phyloP scores from a whole-genome alignment of 2,888 invertebrate species.

The Hedya salicella region DNA sequence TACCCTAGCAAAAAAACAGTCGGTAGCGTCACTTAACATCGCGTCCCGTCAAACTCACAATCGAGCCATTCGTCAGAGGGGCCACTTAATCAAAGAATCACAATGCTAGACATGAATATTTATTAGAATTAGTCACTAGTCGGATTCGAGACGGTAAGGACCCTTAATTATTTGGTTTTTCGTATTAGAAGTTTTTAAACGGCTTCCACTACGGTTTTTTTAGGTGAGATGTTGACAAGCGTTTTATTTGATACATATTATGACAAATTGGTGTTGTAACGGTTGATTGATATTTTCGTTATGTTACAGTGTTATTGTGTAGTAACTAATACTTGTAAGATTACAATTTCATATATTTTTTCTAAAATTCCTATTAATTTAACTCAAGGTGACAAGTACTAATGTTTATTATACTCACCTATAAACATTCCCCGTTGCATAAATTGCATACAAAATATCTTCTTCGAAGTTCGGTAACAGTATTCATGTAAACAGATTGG shows the following conservation, averaged over 20 bases:
- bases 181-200: conserved; percentile 18
- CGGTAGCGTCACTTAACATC: conserved; percentile 33
- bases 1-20: conserved; percentile 28
- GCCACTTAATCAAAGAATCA: conserved; percentile 50
- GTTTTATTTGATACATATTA: conserved; percentile 18
- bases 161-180: conserved; percentile 40
- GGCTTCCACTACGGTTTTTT: background rate
- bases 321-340: no score
- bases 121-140: conserved; percentile 46
- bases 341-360: no score
- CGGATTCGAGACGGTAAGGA: conserved; percentile 39
- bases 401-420: background rate
- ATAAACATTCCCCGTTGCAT: background rate
- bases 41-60: conserved; percentile 24
- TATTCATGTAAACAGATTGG: conserved; percentile 65
- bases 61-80: conserved; percentile 27
- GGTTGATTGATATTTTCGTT: background rate
- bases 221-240: conserved; percentile 5
- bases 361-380: no score
- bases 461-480: conserved; percentile 17
- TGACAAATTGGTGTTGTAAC: conserved; percentile 17
- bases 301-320: background rate
- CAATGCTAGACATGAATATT: conserved; percentile 48
- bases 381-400: no score
- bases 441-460: background rate